Evolutionary conservation across 1,140 invertebrate genomes (phyloP).

Genomic region (Riptortus pedestris): DNA sequence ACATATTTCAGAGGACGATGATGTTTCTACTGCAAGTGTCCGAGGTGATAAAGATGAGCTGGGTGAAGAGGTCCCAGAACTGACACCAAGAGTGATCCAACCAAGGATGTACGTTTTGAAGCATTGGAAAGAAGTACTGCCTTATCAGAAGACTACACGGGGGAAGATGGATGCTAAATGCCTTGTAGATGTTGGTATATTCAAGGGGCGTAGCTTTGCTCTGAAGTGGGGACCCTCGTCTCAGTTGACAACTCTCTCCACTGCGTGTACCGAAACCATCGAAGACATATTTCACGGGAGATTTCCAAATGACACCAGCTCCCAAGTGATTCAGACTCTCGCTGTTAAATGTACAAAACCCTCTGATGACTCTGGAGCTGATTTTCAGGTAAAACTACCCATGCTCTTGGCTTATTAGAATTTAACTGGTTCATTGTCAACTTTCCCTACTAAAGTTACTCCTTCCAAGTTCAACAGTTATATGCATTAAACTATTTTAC

Average conservation of each 20-base stretch:
- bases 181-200: constrained; percentile 23
- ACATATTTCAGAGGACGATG: constrained; percentile 6
- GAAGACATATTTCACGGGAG: neutral
- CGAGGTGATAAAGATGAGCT: constrained; percentile 3
- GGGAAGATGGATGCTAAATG: constrained; percentile 8
- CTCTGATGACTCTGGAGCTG: no score
- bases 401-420: no score
- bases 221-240: constrained; percentile 22
- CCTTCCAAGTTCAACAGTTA: neutral
- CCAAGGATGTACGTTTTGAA: constrained; percentile 11
- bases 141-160: neutral
- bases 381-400: no score
- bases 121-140: constrained; percentile 1
- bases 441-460: constrained; percentile 8
- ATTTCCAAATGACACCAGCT: neutral
- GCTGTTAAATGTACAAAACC: neutral
- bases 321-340: neutral
- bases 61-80: constrained; percentile 1
- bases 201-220: constrained; percentile 22
- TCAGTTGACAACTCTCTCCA: constrained; percentile 4
- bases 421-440: no score
- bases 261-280: neutral
- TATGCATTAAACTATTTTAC: no score
- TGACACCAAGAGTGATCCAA: neutral
- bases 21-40: neutral